Conservation (phyloP, 2,888 invertebrate species). For the Philereme vetulata region DNA sequence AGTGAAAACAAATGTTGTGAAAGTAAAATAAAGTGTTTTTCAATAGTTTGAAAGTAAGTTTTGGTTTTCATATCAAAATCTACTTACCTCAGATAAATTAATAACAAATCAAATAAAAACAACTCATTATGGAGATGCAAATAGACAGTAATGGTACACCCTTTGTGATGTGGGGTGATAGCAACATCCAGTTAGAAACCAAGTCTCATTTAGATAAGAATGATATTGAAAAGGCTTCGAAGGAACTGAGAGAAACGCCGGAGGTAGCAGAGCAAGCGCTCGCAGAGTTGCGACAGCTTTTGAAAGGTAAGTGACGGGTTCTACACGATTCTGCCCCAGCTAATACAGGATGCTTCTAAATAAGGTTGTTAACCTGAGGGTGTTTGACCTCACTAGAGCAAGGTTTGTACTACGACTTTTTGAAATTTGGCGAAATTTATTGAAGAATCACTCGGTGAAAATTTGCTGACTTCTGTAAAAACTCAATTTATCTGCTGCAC, state of each 20-base stretch:
- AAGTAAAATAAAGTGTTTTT: background rate
- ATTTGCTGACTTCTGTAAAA: too few species aligned
- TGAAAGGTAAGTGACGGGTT: constrained; percentile 78
- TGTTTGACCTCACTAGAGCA: too few species aligned
- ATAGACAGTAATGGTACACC: constrained; percentile 83
- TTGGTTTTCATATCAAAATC: background rate
- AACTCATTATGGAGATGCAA: constrained; percentile 68
- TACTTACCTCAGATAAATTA: too few species aligned
- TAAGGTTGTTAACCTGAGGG: too few species aligned
- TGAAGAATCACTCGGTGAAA: too few species aligned
- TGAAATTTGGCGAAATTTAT: too few species aligned
- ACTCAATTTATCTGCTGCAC: too few species aligned
- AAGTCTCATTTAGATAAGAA: constrained; percentile 82
- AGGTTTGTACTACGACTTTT: too few species aligned
- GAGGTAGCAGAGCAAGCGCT: constrained; percentile 85
- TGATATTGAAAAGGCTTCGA: constrained; percentile 85
- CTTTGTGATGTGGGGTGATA: constrained; percentile 85
- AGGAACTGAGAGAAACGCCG: constrained; percentile 88
- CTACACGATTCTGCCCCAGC: constrained; percentile 2
- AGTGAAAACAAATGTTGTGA: constrained; percentile 4
- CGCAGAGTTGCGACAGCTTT: constrained; percentile 77
- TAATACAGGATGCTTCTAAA: too few species aligned
- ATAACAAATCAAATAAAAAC: background rate
- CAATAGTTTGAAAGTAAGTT: background rate
- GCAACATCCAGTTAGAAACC: constrained; percentile 85